Base-by-base conservation (phyloP, 1,140 invertebrate species). In the Sarcophaga bullata region DNA sequence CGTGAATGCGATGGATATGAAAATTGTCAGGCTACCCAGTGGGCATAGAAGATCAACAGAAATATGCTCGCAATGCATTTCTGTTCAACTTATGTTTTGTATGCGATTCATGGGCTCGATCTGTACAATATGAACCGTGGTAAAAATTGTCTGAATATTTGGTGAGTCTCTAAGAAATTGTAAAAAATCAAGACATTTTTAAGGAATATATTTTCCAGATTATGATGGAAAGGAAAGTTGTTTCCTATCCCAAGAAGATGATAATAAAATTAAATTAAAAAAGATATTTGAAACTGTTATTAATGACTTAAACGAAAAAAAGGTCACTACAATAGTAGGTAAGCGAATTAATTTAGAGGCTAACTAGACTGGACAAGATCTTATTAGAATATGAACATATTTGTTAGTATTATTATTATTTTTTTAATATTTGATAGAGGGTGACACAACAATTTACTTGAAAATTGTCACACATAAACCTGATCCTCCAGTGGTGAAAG, bases 81-180 rank as follows among this genome's bases (percentile, higher is more conserved):
- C 95, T 98, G 81, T 99, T 99, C 90, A 99, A 99, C 91, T 90
- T 98, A 5, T 98, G 97, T 89, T 98, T 99, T 91, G 97, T 98
- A 0, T 98, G 97, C 89, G 95, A 98, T 86, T 94, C 95, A 50
- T 95, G 95, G 91, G 95, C 96, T 0, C 93, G 96, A 80, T 97
- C 97, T 15, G 95, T 97, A 3, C 96, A 97, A 86, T 98, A 98
- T 91, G 97, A 98, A 89, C 94, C 96, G 0, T 98, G 72, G 95
- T 98, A 96, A 86, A 98, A 98, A 89, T 93, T 99, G 73, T 96
- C 96, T 0, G 95, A 97, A 89, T 98, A 98, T 91, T 92, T 99
- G 87, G 94, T 96, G 91, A 92, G 46, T 19, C 25, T 17, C 48
- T 46, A 5, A 0, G 7, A 15, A 73, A 17, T 25, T 81, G 8